A percentile compares a stretch with the other conserved stretches of the same genome.
Conservation (phyloP, 1,140 invertebrate species). For the Leptopilina boulardi region DNA sequence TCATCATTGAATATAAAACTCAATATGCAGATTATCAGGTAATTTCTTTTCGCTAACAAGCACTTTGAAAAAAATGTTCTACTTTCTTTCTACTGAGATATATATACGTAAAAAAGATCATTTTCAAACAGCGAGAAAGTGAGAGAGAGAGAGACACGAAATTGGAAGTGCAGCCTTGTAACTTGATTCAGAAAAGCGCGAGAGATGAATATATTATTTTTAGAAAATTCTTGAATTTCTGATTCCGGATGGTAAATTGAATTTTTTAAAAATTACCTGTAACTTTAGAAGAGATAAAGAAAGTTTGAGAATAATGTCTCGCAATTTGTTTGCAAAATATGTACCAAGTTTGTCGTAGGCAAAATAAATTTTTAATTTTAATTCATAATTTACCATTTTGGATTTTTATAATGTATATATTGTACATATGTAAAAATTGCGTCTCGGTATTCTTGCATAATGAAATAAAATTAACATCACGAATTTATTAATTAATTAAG, state of each 20-base stretch:
- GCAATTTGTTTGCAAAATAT: too few species aligned
- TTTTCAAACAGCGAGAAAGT: background rate
- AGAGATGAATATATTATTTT: background rate
- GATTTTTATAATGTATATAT: too few species aligned
- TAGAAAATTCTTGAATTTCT: conserved; percentile 10
- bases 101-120: background rate
- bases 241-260: background rate
- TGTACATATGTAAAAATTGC: too few species aligned
- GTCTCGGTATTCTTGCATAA: too few species aligned
- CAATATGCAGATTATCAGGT: conserved; percentile 88
- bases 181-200: conserved; percentile 7
- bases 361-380: too few species aligned
- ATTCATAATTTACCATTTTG: too few species aligned
- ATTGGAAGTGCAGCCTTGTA: conserved; percentile 13
- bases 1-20: conserved; percentile 90
- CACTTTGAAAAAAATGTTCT: background rate
- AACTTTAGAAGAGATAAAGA: too few species aligned
- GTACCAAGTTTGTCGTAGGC: too few species aligned
- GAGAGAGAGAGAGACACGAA: conserved; percentile 8
- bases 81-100: background rate
- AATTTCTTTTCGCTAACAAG: conserved; percentile 44
- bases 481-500: too few species aligned
- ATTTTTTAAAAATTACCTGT: too few species aligned
- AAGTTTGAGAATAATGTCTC: too few species aligned
- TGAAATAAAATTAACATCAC: too few species aligned